Conservation (phyloP, 2,888 invertebrate genomes). For the Drosophila pegasa region DNA sequence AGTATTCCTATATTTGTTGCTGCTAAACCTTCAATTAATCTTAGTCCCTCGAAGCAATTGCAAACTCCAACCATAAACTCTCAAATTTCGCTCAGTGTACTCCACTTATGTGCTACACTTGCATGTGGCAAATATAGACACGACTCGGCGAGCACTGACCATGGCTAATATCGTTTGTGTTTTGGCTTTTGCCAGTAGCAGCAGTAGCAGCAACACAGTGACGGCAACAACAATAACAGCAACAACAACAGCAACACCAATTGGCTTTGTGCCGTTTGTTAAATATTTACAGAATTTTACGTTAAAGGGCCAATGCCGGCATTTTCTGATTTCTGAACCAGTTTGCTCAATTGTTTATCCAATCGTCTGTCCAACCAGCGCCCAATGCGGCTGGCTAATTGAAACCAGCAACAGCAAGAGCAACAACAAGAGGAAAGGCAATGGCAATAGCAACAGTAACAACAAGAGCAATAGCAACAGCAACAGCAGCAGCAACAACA, state of each 20-base stretch:
- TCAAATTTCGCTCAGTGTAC: slow-evolving; percentile 29
- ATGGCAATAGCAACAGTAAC: slow-evolving; percentile 8
- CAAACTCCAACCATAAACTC: too few species aligned
- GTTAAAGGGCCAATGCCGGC: slow-evolving; percentile 27
- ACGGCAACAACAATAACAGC: slow-evolving; percentile 22
- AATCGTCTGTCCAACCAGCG: slow-evolving; percentile 22
- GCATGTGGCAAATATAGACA: slow-evolving; percentile 12
- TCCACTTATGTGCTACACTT: slow-evolving; percentile 1
- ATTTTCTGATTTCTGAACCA: slow-evolving; percentile 43
- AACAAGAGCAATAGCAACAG: slow-evolving; percentile 1
- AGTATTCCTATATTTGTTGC: background rate
- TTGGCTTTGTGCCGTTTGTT: slow-evolving; percentile 49
- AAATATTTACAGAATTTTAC: slow-evolving; percentile 64
- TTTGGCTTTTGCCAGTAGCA: slow-evolving; percentile 60
- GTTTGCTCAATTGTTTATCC: slow-evolving; percentile 27
- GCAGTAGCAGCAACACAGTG: slow-evolving; percentile 18
- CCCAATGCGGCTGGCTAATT: slow-evolving; percentile 63
- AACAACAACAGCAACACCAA: slow-evolving; percentile 10
- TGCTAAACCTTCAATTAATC: background rate
- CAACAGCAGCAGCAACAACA: slow-evolving; percentile 20
- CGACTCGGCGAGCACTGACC: slow-evolving; percentile 53
- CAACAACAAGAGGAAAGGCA: background rate
- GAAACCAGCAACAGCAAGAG: slow-evolving; percentile 48
- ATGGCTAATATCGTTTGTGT: slow-evolving; percentile 72
- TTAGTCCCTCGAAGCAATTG: background rate